Base-by-base conservation (phyloP, 2,888 invertebrate species). In the Coelinius sp. region DNA sequence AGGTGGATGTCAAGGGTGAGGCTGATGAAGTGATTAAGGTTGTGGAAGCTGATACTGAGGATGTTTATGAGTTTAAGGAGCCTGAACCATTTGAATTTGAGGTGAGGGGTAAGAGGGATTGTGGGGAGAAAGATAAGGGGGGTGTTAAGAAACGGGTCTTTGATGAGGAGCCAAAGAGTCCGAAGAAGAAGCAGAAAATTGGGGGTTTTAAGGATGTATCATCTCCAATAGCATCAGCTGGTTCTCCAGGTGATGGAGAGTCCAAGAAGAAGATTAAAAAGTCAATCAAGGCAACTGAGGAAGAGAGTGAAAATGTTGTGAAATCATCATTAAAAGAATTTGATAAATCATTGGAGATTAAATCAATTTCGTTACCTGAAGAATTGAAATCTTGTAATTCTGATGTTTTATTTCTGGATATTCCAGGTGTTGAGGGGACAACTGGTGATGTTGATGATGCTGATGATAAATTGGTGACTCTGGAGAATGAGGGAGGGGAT, bases 1-100 rank as follows among this genome's bases (percentile, higher is more conserved):
- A 80, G 79, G 85, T 78, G 66, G 84, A 80, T 79, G 71, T 68
- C 6, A 7, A 83, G 75, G 49, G 71, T 52, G 27, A 74, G 44
- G 67, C 76, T 1, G 12, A 53, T 2, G 76, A 76, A 25, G 62
- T 69, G 3, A 78, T 73, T 5, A 41, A 63, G 68, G 1, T 41
- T 44, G 35, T 14, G 5, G 63, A 63, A 41, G 22, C 24, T 10
- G 20, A 6, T 44, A 86, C 86, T 2, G 89, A 89, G 56, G 95
- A 96, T 84, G 92, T 95, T 73, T 96, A 96, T 83, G 95, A 96
- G 86, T 96, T 96, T 83, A 95, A 95, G 86, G 95, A 96, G 86
- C 95, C 95, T 0, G 95, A 96, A 86, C 95, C 95, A 0, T 95
- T 95, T 83, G 95, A 95, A 85, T 92, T 95, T 78, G 95, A 95